Evolutionary conservation across 2,797 vertebrate genomes (phyloP).

Genomic region (Lagocephalus sceleratus): DNA sequence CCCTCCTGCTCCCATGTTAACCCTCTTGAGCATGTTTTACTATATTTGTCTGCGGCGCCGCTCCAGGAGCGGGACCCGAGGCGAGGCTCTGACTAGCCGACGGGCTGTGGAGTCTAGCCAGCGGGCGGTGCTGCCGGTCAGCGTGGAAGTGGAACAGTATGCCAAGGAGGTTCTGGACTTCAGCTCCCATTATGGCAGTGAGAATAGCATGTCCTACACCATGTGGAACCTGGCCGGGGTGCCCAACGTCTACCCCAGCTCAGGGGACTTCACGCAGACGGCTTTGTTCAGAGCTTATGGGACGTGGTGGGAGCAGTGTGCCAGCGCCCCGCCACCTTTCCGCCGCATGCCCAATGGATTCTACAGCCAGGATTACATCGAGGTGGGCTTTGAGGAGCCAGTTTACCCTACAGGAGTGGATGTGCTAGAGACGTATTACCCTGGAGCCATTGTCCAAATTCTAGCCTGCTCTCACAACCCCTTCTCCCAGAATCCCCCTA

Average conservation of each 20-base stretch:
- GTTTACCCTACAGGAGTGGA: conserved; percentile 96
- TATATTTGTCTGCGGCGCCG: conserved; percentile 98
- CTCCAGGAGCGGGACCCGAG: conserved; percentile 91
- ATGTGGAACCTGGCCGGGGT: conserved; percentile 97
- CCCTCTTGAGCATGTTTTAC: conserved; percentile 99
- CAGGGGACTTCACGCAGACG: conserved; percentile 97
- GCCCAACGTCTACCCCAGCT: conserved; percentile 96
- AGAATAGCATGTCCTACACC: conserved; percentile 98
- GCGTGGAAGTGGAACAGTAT: conserved; percentile 90
- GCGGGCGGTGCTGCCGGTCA: conserved; percentile 85
- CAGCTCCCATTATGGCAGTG: conserved; percentile 98
- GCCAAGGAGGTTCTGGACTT: conserved; percentile 98
- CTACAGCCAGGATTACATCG: conserved; percentile 92
- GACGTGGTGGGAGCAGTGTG: conserved; percentile 92
- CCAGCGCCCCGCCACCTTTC: conserved; percentile 82
- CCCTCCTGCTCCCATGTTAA: conserved; percentile 81
- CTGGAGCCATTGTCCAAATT: conserved; percentile 93
- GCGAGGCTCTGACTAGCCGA: conserved; percentile 89
- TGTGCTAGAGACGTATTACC: conserved; percentile 96
- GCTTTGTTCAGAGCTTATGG: conserved; percentile 96
- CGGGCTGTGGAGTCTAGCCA: conserved; percentile 88
- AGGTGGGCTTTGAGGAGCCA: conserved; percentile 92
- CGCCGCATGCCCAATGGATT: conserved; percentile 85
- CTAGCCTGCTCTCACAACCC: conserved; percentile 96
- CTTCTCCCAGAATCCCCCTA: conserved; percentile 87